Evolutionary conservation across 2,797 vertebrate species (phyloP).

Genomic region (Carcharodon carcharias): DNA sequence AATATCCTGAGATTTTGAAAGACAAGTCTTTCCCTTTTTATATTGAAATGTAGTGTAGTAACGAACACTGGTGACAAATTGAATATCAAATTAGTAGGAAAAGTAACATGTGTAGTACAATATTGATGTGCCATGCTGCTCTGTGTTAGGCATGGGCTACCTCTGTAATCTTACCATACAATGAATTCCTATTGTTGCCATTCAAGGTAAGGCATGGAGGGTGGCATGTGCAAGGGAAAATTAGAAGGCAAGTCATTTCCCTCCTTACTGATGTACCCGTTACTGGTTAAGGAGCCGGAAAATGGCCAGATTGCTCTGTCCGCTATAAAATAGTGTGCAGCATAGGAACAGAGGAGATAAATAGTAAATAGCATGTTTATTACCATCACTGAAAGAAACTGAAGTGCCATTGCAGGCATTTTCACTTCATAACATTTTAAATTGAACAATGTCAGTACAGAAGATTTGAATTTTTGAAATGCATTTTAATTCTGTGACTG

Average conservation of each 20-base stretch:
- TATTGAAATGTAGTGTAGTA: neutral
- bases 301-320: neutral
- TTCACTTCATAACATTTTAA: neutral
- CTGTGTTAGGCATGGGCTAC: neutral
- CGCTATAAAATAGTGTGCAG: neutral
- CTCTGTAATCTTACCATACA: neutral
- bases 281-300: neutral
- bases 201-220: neutral
- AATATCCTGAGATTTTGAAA: neutral
- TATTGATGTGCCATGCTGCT: neutral
- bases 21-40: neutral
- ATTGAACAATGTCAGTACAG: neutral
- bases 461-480: neutral
- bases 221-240: neutral
- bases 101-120: neutral
- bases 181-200: neutral
- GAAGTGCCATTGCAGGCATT: neutral
- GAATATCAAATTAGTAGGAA: neutral
- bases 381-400: neutral
- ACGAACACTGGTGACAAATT: neutral
- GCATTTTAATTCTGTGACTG: neutral
- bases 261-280: neutral
- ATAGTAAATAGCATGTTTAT: neutral
- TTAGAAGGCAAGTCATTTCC: neutral
- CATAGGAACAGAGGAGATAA: neutral